Base-by-base conservation (phyloP, 2,113 vertebrate genomes). In the Charina bottae region DNA sequence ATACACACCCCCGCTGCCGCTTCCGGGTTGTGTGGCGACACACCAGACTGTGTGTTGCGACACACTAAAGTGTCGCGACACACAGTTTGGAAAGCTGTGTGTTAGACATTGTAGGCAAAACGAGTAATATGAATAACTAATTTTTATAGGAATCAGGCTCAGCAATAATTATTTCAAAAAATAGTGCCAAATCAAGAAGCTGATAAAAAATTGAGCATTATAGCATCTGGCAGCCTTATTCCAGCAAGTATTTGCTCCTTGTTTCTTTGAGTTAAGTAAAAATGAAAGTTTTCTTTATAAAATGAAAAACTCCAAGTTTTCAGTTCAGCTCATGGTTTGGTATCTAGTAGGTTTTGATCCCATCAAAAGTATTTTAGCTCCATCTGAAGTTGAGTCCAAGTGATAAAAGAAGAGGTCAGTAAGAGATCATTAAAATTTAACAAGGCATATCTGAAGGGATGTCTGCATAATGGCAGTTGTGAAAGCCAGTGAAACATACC, bases 321-420 rank as follows among this genome's bases (percentile, higher is more conserved):
- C 59, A 59, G 17, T 85, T 12, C 78, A 85, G 46, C 10, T 62
- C 11, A 23, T 85, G 7, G 26, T 60, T 42, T 87, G 4, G 9
- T 68, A 13, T 83, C 54, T 83, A 54, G 54, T 91, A 64, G 33
- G 7, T 72, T 46, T 90, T 72, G 49, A 91, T 92, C 85, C 10
- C 17, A 58, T 92, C 56, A 83, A 84, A 83, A 89, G 55, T 46
- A 92, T 89, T 92, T 89, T 78, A 85, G 21, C 11, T 62, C 2
- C 42, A 83, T 84, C 49, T 62, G n/a, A 89, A 24, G 83, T 42
- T 62, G 42, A 84, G 19, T 23, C 28, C 49, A 84, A 62, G 21
- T 87, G 72, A 54, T 33, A 84, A 84, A 62, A 13, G 53, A 85
- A 56, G 58, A 89, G 68, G 37, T 88, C 28, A 88, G 55, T 49